Percentiles rank a stretch among this genome's conserved stretches.
phyloP scores from a whole-genome alignment of 2,888 invertebrate species.

The Mesopsocus fuscifrons region DNA sequence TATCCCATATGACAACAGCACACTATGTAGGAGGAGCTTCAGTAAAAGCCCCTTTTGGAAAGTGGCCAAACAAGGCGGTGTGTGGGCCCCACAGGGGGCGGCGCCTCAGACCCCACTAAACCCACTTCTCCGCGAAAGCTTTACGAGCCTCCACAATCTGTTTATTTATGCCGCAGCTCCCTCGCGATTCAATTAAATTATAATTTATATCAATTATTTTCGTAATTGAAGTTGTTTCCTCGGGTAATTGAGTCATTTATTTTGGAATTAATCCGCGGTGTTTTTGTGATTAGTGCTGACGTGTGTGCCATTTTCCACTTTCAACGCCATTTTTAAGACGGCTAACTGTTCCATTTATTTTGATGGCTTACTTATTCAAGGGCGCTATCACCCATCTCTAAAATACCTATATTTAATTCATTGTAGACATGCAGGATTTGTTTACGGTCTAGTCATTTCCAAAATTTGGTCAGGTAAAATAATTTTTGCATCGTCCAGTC shows the following conservation, averaged over 20 bases:
- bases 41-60: neutral
- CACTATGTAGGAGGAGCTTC: neutral
- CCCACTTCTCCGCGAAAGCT: neutral
- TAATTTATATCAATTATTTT: conserved; percentile 11
- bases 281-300: conserved; percentile 1
- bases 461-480: too few relatives aligned
- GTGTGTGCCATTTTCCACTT: too few relatives aligned
- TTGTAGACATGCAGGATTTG: too few relatives aligned
- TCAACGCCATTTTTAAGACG: too few relatives aligned
- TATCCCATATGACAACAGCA: too few relatives aligned
- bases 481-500: too few relatives aligned
- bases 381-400: too few relatives aligned
- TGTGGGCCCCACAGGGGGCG: neutral
- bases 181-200: conserved; percentile 9
- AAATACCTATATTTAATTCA: too few relatives aligned
- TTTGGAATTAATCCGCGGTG: neutral
- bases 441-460: too few relatives aligned
- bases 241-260: conserved; percentile 9
- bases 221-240: conserved; percentile 8
- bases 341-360: too few relatives aligned
- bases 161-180: conserved; percentile 8
- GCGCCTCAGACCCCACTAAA: neutral
- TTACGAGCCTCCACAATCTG: conserved; percentile 2
- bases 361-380: too few relatives aligned
- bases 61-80: neutral